Evolutionary conservation across 2,797 vertebrate genomes (phyloP).

Genomic region (Anguilla pacifica): DNA sequence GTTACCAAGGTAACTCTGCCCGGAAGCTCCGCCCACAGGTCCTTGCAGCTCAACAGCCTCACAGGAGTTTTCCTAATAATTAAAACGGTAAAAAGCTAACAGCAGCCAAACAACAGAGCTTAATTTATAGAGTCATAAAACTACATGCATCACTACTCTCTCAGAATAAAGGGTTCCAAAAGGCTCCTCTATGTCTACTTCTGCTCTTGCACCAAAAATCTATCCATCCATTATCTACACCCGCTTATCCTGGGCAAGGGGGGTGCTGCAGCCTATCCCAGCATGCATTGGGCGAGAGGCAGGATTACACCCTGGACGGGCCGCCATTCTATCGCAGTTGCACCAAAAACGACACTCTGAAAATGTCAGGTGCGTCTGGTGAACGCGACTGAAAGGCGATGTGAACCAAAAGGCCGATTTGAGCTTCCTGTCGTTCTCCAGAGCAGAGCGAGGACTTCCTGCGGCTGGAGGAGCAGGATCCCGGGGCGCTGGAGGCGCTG

Average conservation of each 20-base stretch:
- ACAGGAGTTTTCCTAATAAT: conserved; percentile 41
- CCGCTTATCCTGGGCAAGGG: too few relatives aligned
- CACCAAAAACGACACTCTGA: too few relatives aligned
- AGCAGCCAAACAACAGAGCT: conserved; percentile 74
- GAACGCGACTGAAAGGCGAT: background rate
- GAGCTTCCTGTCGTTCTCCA: conserved; percentile 66
- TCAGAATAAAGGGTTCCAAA: conserved; percentile 65
- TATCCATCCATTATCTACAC: too few relatives aligned
- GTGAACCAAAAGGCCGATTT: conserved; percentile 42
- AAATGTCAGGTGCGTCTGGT: too few relatives aligned
- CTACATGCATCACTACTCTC: conserved; percentile 32
- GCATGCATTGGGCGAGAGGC: too few relatives aligned
- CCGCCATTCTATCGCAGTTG: conserved; percentile 64
- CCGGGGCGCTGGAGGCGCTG: conserved; percentile 73
- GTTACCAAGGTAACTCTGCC: conserved; percentile 26
- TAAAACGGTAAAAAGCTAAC: conserved; percentile 72
- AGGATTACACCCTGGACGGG: conserved; percentile 45
- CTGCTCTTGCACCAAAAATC: too few relatives aligned
- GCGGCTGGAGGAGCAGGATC: conserved; percentile 74
- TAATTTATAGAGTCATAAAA: conserved; percentile 69
- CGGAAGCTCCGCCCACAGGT: conserved; percentile 69
- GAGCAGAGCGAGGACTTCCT: conserved; percentile 84
- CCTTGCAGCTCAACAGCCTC: too few relatives aligned
- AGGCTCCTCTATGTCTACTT: too few relatives aligned
- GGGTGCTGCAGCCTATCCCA: too few relatives aligned